These are phyloP conservation scores for Microvelia longipes DNA, from an alignment of 1,140 invertebrate genomes.

Conservation along the genomic window DNA sequence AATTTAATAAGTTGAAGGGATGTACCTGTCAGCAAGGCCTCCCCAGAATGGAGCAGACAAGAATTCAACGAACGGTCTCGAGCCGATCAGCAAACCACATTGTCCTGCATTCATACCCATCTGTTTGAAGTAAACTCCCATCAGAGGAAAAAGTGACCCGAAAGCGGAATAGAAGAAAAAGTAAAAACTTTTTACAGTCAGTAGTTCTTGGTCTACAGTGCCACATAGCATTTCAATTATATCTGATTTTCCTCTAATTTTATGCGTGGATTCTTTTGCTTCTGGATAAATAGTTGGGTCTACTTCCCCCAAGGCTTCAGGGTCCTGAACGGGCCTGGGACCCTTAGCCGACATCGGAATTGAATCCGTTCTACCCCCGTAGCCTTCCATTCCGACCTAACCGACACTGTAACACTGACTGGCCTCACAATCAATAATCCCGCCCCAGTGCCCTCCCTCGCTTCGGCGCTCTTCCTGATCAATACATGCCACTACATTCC, in stretches of 20 bases:
- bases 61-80: conserved; percentile 92
- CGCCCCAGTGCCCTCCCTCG: not conserved
- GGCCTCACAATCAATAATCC: not conserved
- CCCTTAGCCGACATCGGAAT: conserved; percentile 21
- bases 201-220: conserved; percentile 68
- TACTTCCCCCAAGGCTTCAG: conserved; percentile 55
- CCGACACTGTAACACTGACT: not conserved
- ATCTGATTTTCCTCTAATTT: conserved; percentile 69
- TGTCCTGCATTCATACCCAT: conserved; percentile 95
- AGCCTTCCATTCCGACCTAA: not conserved
- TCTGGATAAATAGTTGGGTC: conserved; percentile 53
- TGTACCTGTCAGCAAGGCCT: conserved; percentile 73
- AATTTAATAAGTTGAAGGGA: too few relatives aligned
- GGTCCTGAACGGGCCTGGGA: conserved; percentile 49
- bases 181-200: conserved; percentile 92
- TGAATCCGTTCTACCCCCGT: conserved; percentile 3
- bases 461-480: not conserved
- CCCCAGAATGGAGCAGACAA: conserved; percentile 97
- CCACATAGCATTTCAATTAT: conserved; percentile 70
- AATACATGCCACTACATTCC: not conserved
- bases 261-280: conserved; percentile 73
- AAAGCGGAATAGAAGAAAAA: conserved; percentile 99
- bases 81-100: conserved; percentile 79
- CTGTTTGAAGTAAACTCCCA: conserved; percentile 98
- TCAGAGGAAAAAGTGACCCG: conserved; percentile 89